Evolutionary conservation across 2,888 invertebrate species (phyloP).

Genomic region (Coremacera marginata): DNA sequence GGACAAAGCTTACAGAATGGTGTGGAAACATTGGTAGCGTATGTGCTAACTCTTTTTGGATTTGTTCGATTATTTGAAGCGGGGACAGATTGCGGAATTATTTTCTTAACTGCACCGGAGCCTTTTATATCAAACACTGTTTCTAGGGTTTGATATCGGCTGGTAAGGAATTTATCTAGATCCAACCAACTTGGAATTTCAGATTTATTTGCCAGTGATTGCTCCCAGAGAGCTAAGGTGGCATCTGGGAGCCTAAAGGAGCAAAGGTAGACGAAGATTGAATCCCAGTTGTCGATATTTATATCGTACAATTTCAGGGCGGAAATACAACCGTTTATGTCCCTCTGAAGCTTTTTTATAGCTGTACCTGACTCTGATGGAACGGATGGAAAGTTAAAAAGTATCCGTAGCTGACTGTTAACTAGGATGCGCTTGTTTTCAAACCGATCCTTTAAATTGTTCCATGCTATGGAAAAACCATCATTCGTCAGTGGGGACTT

Average conservation of each 20-base stretch:
- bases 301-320: conserved; percentile 5
- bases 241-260: background rate
- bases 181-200: conserved; percentile 20
- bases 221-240: background rate
- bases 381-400: conserved; percentile 9
- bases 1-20: no score
- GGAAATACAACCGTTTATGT: conserved; percentile 2
- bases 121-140: no score
- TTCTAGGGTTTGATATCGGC: conserved; percentile 28
- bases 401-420: conserved; percentile 1
- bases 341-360: background rate
- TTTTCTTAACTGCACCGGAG: no score
- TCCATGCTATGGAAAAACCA: conserved; percentile 33
- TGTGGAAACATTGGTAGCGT: no score
- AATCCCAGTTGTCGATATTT: background rate
- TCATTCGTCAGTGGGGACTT: conserved; percentile 35
- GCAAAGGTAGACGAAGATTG: background rate
- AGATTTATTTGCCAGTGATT: background rate
- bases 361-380: background rate
- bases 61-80: no score
- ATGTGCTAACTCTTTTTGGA: no score
- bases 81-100: no score
- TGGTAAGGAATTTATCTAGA: conserved; percentile 27
- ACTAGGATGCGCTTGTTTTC: conserved; percentile 24
- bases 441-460: conserved; percentile 24